Conservation (phyloP, 2,113 vertebrate species). For the Theropithecus gelada region DNA sequence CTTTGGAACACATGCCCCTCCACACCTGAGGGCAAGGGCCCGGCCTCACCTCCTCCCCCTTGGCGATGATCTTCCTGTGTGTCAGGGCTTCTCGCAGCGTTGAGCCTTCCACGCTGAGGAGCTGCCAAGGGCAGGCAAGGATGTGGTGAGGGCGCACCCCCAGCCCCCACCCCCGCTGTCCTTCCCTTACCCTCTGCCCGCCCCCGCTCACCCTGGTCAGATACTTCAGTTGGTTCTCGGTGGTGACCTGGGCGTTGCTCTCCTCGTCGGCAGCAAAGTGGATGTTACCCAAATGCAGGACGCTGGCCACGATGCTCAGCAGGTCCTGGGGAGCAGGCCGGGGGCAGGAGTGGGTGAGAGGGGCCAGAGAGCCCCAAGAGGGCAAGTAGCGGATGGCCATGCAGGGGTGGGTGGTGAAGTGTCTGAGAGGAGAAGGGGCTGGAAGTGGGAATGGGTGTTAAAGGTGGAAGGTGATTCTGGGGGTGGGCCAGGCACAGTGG, state of each 20-base stretch:
- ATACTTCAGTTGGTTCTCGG: conserved; percentile 97
- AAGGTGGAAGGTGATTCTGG: neutral
- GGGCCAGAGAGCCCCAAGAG: neutral
- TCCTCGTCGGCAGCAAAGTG: conserved; percentile 94
- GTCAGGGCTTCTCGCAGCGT: conserved; percentile 93
- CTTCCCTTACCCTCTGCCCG: neutral
- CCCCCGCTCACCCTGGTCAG: conserved; percentile 90
- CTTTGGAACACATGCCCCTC: neutral
- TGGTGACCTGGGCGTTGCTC: conserved; percentile 91
- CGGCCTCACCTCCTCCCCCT: conserved; percentile 94
- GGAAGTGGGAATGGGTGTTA: neutral
- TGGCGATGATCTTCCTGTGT: conserved; percentile 98
- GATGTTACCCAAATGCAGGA: conserved; percentile 96
- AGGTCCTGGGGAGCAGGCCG: conserved; percentile 87
- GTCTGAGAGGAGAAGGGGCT: neutral
- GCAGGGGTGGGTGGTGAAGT: neutral
- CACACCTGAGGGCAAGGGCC: neutral
- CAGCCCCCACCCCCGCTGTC: neutral
- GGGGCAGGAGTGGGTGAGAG: neutral
- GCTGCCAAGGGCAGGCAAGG: conserved; percentile 82
- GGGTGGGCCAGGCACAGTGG: neutral
- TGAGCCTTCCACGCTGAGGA: conserved; percentile 91
- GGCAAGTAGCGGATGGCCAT: neutral
- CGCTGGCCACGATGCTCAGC: conserved; percentile 95
- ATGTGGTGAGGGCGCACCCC: neutral